Conservation (phyloP, 2,888 invertebrate species). For the Melinaea menophilus region DNA sequence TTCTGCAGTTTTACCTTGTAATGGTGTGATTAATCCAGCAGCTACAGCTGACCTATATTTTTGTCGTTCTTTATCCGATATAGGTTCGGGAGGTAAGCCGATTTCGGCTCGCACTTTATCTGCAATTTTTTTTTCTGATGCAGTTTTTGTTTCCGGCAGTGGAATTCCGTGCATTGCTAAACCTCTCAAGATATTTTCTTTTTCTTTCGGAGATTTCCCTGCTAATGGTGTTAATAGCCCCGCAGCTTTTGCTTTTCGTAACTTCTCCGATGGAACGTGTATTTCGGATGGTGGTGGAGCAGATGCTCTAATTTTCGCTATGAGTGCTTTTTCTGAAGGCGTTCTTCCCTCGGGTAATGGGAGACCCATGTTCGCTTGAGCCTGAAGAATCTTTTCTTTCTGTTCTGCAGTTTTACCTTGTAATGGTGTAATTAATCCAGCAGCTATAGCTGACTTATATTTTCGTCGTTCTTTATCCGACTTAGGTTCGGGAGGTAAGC, state of each 20-base stretch:
- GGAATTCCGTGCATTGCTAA: too few relatives aligned
- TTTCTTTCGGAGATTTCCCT: too few relatives aligned
- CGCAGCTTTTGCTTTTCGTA: constrained; percentile 31
- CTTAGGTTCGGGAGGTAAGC: too few relatives aligned
- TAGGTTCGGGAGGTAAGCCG: constrained; percentile 11
- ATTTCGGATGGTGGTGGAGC: constrained; percentile 16
- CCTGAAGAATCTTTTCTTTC: constrained; percentile 32
- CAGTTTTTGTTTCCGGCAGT: too few relatives aligned
- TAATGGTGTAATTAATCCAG: constrained; percentile 36
- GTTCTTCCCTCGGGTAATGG: constrained; percentile 32
- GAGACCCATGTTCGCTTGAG: constrained; percentile 28
- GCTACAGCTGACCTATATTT: constrained; percentile 28
- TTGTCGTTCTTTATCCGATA: constrained; percentile 19
- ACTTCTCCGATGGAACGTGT: constrained; percentile 32
- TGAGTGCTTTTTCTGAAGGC: constrained; percentile 31
- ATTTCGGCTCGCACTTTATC: constrained; percentile 25
- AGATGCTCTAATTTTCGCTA: constrained; percentile 21
- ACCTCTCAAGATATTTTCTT: too few relatives aligned
- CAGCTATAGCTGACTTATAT: constrained; percentile 33
- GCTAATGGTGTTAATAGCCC: neutral
- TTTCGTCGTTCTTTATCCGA: constrained; percentile 35
- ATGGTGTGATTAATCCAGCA: constrained; percentile 24
- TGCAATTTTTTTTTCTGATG: constrained; percentile 29
- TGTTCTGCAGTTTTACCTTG: constrained; percentile 34
- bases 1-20: constrained; percentile 38